A percentile compares a stretch with the other conserved stretches of the same genome.
Conservation (phyloP, 2,113 vertebrate genomes). For the Pongo abelii region DNA sequence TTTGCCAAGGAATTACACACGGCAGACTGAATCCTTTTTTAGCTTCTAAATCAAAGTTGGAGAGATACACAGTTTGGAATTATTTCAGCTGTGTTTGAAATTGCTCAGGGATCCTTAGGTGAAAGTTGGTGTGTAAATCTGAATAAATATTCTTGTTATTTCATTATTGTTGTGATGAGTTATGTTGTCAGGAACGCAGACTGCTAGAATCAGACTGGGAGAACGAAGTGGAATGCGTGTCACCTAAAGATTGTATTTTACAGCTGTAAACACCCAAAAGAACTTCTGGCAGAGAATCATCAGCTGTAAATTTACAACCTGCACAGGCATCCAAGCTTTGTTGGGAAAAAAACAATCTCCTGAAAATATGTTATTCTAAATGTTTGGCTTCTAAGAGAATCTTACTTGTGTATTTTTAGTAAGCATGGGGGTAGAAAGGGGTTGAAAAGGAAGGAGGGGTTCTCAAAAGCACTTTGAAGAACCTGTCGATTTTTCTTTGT, state of each 20-base stretch:
- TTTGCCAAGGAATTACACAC: constrained; percentile 71
- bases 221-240: neutral
- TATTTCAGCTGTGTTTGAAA: constrained; percentile 56
- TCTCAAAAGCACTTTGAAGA: constrained; percentile 16
- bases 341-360: neutral
- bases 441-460: neutral
- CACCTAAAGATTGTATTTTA: constrained; percentile 63
- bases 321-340: constrained; percentile 47
- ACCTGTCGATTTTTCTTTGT: neutral
- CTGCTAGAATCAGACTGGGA: constrained; percentile 40
- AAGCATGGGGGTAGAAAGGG: neutral
- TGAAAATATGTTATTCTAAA: constrained; percentile 66
- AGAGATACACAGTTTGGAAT: constrained; percentile 50
- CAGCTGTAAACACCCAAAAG: constrained; percentile 61
- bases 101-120: constrained; percentile 57
- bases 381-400: constrained; percentile 52
- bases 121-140: constrained; percentile 53
- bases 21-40: constrained; percentile 64
- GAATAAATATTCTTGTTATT: constrained; percentile 69
- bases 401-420: constrained; percentile 54
- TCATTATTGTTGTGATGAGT: constrained; percentile 52
- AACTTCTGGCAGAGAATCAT: constrained; percentile 68
- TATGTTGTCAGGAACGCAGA: constrained; percentile 25
- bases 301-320: constrained; percentile 66
- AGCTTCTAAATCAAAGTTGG: constrained; percentile 65